Conservation (phyloP, 2,113 vertebrate species). For the Nycticorax nycticorax region DNA sequence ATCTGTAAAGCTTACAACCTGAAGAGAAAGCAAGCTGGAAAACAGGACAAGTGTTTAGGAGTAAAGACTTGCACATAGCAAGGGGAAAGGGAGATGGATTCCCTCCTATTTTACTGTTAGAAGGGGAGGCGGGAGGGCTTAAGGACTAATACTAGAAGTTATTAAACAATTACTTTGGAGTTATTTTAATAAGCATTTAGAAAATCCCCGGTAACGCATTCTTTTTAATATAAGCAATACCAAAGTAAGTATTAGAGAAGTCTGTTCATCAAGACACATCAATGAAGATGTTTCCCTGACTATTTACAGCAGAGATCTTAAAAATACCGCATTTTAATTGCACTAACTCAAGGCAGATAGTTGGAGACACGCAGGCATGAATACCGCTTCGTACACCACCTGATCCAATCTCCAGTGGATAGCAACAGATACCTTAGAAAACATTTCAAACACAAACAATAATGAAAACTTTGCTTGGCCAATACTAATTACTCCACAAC, state of each 20-base stretch:
- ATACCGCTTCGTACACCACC: not conserved
- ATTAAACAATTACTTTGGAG: not conserved
- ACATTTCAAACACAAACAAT: fast-evolving
- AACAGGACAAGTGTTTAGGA: not conserved
- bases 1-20: not conserved
- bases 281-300: not conserved
- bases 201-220: not conserved
- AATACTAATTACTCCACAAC: not conserved
- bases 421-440: fast-evolving
- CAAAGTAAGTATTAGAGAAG: not conserved
- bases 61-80: not conserved
- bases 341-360: not conserved
- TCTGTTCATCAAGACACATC: not conserved
- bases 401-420: fast-evolving
- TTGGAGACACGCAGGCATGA: not conserved
- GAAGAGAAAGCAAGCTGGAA: not conserved
- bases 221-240: not conserved
- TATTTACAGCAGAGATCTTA: not conserved
- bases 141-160: not conserved
- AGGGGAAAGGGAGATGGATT: not conserved
- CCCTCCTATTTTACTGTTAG: not conserved
- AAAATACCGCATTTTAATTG: not conserved
- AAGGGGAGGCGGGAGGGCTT: not conserved
- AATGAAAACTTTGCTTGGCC: not conserved
- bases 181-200: not conserved